Conservation (phyloP, 2,888 invertebrate species). For the Petrolisthes manimaculis region DNA sequence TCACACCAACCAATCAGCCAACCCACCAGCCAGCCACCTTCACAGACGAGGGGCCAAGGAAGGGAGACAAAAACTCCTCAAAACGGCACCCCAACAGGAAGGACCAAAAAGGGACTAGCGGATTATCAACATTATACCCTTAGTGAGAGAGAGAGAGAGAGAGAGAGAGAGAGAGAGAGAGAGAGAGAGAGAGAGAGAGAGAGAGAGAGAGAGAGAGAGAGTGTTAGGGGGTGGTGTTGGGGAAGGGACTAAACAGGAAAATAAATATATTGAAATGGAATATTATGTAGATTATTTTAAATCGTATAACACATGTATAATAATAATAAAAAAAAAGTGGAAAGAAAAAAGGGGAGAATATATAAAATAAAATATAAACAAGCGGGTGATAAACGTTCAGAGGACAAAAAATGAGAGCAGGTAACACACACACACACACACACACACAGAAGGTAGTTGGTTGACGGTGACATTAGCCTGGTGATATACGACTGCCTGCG, state of each 20-base stretch:
- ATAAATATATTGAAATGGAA: neutral
- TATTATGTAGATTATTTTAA: neutral
- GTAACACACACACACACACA: too few relatives aligned
- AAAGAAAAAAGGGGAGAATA: too few relatives aligned
- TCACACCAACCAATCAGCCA: too few relatives aligned
- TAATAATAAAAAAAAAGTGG: neutral
- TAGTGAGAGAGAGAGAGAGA: neutral
- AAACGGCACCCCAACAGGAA: too few relatives aligned
- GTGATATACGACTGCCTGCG: too few relatives aligned
- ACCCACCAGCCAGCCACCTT: too few relatives aligned
- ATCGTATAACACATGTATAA: neutral
- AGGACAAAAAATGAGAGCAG: too few relatives aligned
- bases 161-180: neutral
- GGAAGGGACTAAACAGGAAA: neutral
- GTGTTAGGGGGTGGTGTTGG: neutral
- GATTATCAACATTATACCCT: neutral
- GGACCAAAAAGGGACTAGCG: neutral
- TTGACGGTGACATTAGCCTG: too few relatives aligned
- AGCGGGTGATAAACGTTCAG: too few relatives aligned
- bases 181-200: neutral
- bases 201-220: constrained; percentile 6
- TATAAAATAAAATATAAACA: too few relatives aligned
- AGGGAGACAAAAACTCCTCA: neutral
- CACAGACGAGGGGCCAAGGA: too few relatives aligned
- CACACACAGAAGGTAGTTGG: too few relatives aligned